Evolutionary conservation across 2,888 invertebrate species (phyloP), one percentile per base, ranked within the genome.

Genomic region (Mylabris sibirica): DNA sequence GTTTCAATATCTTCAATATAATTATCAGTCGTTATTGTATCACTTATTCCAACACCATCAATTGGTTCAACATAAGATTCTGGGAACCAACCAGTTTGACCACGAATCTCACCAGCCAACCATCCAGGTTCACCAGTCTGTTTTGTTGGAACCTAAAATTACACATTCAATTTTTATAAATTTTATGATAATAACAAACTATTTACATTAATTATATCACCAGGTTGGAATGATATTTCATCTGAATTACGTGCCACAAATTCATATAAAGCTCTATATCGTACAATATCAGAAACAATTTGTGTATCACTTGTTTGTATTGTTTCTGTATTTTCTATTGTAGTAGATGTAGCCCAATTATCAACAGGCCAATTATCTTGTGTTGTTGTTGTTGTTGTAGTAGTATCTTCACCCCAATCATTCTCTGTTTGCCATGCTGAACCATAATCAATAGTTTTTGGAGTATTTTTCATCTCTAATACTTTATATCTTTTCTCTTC

Each of bases 121-220:
- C 99, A 99, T n/a, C 98, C 99, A 0, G 97, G 97, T 82, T 99
- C 99, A 0, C 96, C 94, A 76, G 92, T 93, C 79, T 95, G 95
- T 66, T 94, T 89, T 4, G 90, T 88, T 3, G 93, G 91, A 71
- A 89, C 90, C 89, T 89, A 26, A 14, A 67, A 59, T 38, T 35
- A n/a, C 30, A 0, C 11, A 12, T 9, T 49, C 64, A 63, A 65
- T 63, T 49, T 12, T 41, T 4, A 44, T 12, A 44, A 8, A n/a
- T 22, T 11, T 24, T 11, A 22, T 14, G 24, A 57, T 14, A 57
- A 6, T 14, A 53, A 53, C 24, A 12, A 57, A 26, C 14, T 20
- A 81, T 88, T 88, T 83, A 93, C 93, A 85, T 90, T 87, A 69
- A 99, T 95, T 82, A 96, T 90, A 83, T 99, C 99, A 0, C 98